Percentiles rank a stretch among this genome's conserved stretches.
Evolutionary conservation across 2,888 invertebrate species (phyloP).

Genomic region (Diarsia dahlii): DNA sequence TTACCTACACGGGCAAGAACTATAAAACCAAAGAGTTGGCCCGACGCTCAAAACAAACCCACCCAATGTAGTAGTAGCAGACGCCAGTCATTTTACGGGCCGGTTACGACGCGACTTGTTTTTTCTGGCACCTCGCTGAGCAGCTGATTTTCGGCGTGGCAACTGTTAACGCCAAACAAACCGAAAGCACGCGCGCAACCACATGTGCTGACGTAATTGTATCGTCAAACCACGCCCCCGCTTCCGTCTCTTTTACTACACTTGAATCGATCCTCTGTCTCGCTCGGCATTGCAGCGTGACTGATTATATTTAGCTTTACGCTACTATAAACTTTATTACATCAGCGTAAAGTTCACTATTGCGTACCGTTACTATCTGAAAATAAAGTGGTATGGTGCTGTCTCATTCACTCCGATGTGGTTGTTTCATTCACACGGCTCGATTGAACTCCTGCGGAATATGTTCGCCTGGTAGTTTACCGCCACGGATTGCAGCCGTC

Average conservation of each 20-base stretch:
- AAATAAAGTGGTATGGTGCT: constrained; percentile 64
- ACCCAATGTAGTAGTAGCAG: constrained; percentile 54
- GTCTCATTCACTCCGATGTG: constrained; percentile 74
- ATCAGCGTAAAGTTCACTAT: constrained; percentile 71
- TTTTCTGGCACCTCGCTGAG: constrained; percentile 75
- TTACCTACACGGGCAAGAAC: constrained; percentile 24
- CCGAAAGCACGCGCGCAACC: constrained; percentile 80
- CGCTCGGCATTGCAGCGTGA: constrained; percentile 81
- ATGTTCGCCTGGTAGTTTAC: constrained; percentile 89
- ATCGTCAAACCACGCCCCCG: constrained; percentile 79
- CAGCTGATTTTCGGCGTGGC: constrained; percentile 89
- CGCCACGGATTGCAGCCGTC: constrained; percentile 89
- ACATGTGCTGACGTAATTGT: constrained; percentile 86
- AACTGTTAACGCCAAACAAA: constrained; percentile 81
- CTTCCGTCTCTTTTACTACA: constrained; percentile 75
- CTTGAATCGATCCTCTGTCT: constrained; percentile 69
- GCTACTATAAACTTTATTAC: constrained; percentile 71
- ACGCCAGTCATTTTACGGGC: constrained; percentile 61
- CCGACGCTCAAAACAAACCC: constrained; percentile 49
- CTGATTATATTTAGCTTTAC: constrained; percentile 70
- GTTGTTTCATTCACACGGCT: constrained; percentile 72
- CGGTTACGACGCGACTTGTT: constrained; percentile 70
- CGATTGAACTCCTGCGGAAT: constrained; percentile 72
- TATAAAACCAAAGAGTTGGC: constrained; percentile 37
- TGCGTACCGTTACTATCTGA: constrained; percentile 57